These are phyloP conservation scores for Pituophis catenifer DNA, from an alignment of 2,113 vertebrate genomes.

Conservation along the genomic window DNA sequence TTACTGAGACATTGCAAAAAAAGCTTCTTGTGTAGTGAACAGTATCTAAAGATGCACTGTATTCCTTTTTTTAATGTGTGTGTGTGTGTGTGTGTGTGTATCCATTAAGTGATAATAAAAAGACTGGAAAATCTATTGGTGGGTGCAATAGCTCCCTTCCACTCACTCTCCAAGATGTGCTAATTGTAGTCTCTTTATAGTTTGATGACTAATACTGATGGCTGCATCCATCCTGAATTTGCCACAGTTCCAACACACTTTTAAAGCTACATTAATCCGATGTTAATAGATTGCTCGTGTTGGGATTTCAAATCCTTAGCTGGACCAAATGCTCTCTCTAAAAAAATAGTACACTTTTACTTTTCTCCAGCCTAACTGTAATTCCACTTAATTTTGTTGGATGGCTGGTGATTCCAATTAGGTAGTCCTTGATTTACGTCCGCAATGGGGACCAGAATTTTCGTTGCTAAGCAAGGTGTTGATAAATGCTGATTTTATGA, in stretches of 20 bases:
- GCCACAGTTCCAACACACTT: background rate
- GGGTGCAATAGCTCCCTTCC: background rate
- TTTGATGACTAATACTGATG: background rate
- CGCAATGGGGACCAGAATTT: too few species aligned
- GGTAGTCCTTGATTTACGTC: too few species aligned
- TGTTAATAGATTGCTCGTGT: background rate
- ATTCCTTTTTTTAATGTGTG: background rate
- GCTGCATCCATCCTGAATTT: background rate
- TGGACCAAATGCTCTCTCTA: background rate
- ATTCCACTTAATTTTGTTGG: background rate
- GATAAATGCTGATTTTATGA: too few species aligned
- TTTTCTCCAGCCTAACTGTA: too few species aligned
- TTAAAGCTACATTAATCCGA: background rate
- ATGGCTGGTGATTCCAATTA: background rate
- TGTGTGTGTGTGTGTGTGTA: too few species aligned
- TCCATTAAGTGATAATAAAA: background rate
- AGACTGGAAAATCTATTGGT: background rate
- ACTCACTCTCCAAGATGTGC: background rate
- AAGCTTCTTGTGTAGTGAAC: background rate
- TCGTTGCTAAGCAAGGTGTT: too few species aligned
- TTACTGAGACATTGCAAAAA: background rate
- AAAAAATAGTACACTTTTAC: too few species aligned
- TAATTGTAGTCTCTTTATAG: background rate
- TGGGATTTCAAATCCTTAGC: background rate
- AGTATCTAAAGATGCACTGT: background rate